Evolutionary conservation across 2,797 vertebrate species (phyloP), one percentile per base, ranked within the genome.

Genomic region (Phrynocephalus forsythii): DNA sequence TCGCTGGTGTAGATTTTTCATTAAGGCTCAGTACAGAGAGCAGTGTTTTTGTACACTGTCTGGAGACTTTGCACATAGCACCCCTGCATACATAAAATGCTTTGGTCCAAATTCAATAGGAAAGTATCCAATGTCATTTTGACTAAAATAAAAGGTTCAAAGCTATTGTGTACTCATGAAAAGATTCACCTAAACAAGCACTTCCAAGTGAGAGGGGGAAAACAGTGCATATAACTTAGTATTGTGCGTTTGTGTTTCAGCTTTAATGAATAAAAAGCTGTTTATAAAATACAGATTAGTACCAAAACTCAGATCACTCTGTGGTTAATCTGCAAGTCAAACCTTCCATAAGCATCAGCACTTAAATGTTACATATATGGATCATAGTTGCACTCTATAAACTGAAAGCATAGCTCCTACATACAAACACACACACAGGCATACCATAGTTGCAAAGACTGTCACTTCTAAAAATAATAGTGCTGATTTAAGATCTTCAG

Each of bases 101-200:
- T 71, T 15, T 15, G 68, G n/a, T 26, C 82, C 72, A 0, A 9
- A n/a, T 66, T 52, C 18, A 60, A 87, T 33, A 93, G 73, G 80
- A 90, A 89, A 88, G 1, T 86, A 56, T 11, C 75, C 38, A 83
- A 75, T 88, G 77, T 26, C 0, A 3, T n/a, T 78, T 68, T 77
- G 83, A 52, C 75, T 90, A 79, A 82, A 88, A 44, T 56, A 67
- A 3, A 79, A 87, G 82, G 20, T 20, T 69, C 80, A 90, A 87
- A 83, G 75, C 87, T 67, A 56, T 56, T 56, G 28, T 73, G 84
- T 83, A 7, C 56, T n/a, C 63, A 69, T 88, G 9, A 2, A 22
- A 48, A 52, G 13, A 84, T 67, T 13, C 44, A 68, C 28, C 68
- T 38, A 22, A 50, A 78, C 50, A 63, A 63, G 16, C 18, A 33